phyloP scores from a whole-genome alignment of 2,797 vertebrate genomes.

The Craterocephalus amniculus region DNA sequence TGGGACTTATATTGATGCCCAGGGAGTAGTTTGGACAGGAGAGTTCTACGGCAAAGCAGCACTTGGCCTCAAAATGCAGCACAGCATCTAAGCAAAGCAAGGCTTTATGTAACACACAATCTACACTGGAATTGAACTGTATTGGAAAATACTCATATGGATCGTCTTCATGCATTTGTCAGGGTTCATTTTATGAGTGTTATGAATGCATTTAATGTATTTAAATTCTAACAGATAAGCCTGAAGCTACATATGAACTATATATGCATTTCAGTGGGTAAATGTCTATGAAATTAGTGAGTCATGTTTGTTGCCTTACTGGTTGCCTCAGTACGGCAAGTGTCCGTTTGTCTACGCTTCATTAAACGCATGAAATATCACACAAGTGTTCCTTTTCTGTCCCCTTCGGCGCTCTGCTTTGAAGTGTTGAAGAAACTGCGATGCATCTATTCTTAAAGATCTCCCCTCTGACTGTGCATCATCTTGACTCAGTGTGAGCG shows the following conservation, averaged over 20 bases:
- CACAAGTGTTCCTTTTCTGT: not conserved
- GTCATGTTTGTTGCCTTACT: constrained; percentile 13
- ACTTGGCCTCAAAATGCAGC: constrained; percentile 82
- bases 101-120: not conserved
- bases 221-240: not conserved
- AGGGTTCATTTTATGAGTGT: not conserved
- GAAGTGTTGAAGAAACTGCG: not conserved
- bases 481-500: not conserved
- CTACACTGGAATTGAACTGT: not conserved
- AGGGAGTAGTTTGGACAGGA: constrained; percentile 84
- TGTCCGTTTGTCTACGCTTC: constrained; percentile 22
- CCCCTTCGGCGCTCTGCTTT: not conserved
- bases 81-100: constrained; percentile 68
- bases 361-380: constrained; percentile 18
- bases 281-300: constrained; percentile 15
- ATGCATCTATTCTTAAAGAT: not conserved
- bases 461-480: not conserved
- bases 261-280: constrained; percentile 16
- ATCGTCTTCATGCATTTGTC: not conserved
- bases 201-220: not conserved
- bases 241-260: not conserved
- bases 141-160: not conserved
- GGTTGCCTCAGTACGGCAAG: not conserved
- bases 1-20: constrained; percentile 82
- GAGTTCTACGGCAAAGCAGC: constrained; percentile 84